Base-by-base conservation (phyloP, 1,140 invertebrate genomes). In the Eueides isabella region DNA sequence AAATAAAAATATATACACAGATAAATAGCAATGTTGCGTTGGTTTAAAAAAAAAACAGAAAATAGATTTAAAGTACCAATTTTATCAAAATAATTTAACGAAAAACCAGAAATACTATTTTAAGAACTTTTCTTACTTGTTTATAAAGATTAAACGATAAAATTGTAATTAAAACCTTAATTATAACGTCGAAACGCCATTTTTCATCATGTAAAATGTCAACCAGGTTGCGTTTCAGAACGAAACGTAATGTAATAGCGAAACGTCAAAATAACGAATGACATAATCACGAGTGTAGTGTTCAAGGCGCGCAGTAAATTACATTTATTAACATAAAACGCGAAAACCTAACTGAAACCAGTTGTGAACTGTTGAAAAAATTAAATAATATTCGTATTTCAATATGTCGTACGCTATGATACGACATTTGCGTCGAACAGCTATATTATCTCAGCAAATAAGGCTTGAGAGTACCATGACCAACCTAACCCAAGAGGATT, bases 401-500 rank as follows among this genome's bases (percentile, higher is more conserved):
- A 70, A 69, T 30, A 92, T 92, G 90, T 84, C 90, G 35, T 92
- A 92, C 68, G 76, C 87, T 71, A 79, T 90, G 74, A 83, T 89
- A 31, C 83, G 87, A 23, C 85, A 89, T 75, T 83, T 91, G 64
- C 87, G 90, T 29, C 85, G 81, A 48, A 85, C 84, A 30, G 77
- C 85, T 30, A 55, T 85, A 29, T 80, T 89, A 74, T 79, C 84
- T 3, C 81, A 85, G 29, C 87, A 85, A 85, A 85, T 87, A 65
- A 82, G 89, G 14, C 30, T 77, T 2, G 88, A 91, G 78, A 84
- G 83, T n/a, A 90, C 88, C 61, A 82, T 92, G 85, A 89, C 87
- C 55, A 92, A 87, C 76, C 67, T 89, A 74, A 91, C 89, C 61
- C 88, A 87, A 19, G 89, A 90, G 82, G 90, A 91, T 61, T 87